Evolutionary conservation across 2,888 invertebrate species (phyloP).

Genomic region (Nemoura dubitans): DNA sequence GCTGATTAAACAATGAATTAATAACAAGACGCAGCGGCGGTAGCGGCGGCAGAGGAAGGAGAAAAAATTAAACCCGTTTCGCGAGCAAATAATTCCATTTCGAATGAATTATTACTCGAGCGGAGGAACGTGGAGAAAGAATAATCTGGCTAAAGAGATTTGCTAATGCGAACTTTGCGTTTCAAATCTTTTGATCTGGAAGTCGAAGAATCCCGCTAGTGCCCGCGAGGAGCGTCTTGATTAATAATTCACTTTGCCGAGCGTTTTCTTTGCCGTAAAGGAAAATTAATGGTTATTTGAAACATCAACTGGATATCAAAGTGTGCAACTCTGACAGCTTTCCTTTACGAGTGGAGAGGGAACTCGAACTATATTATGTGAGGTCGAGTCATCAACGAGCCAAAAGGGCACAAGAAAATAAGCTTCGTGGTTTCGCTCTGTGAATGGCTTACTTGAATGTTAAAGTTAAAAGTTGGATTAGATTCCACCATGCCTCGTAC

Average conservation of each 20-base stretch:
- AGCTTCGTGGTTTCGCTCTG: background rate
- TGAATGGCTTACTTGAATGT: background rate
- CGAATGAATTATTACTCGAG: background rate
- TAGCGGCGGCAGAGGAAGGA: background rate
- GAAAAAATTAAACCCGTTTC: constrained; percentile 12
- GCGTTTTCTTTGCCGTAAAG: background rate
- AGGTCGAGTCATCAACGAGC: background rate
- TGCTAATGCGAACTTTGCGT: constrained; percentile 12
- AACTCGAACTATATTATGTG: background rate
- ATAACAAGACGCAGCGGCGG: background rate
- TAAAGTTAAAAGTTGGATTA: background rate
- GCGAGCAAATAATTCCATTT: constrained; percentile 12
- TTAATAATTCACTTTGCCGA: background rate
- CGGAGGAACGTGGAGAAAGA: background rate
- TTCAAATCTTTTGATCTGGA: constrained; percentile 2
- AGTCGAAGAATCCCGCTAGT: background rate
- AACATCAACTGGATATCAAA: constrained; percentile 12
- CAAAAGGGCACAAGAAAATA: background rate
- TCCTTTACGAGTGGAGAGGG: background rate
- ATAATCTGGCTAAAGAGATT: constrained; percentile 12
- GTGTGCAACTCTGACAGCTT: background rate
- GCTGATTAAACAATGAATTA: constrained; percentile 12
- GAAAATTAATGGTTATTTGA: constrained; percentile 5
- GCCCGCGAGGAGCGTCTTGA: background rate
- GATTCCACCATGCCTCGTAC: no score